Conservation (phyloP, 2,113 vertebrate species). For the Labeo rohita region DNA sequence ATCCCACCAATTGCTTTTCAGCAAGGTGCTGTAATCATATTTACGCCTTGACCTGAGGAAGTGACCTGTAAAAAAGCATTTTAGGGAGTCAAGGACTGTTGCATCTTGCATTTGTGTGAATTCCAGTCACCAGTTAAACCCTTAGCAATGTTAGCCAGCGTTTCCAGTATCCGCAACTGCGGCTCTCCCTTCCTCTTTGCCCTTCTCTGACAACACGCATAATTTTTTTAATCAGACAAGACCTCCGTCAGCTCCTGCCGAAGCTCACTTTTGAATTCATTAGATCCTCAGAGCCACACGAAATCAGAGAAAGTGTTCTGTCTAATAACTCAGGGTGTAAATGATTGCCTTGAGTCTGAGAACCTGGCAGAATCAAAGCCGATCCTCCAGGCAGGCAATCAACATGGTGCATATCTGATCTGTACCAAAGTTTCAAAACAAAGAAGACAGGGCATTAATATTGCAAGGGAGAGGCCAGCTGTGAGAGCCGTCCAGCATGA, state of each 20-base stretch:
- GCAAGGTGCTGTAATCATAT: constrained; percentile 40
- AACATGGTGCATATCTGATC: constrained; percentile 60
- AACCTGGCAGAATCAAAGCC: constrained; percentile 57
- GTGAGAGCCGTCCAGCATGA: constrained; percentile 53
- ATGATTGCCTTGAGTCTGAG: constrained; percentile 52
- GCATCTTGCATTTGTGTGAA: neutral
- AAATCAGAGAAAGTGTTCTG: constrained; percentile 47
- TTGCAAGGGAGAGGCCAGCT: constrained; percentile 59
- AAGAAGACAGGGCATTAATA: constrained; percentile 63
- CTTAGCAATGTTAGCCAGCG: neutral
- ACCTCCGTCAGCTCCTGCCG: constrained; percentile 21
- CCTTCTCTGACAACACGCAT: constrained; percentile 23
- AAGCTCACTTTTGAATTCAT: constrained; percentile 44
- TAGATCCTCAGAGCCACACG: constrained; percentile 37
- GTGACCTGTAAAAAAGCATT: neutral
- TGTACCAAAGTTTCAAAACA: constrained; percentile 65
- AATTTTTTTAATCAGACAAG: constrained; percentile 27
- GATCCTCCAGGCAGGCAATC: constrained; percentile 53
- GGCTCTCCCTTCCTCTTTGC: neutral
- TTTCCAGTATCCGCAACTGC: constrained; percentile 4
- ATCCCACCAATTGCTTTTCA: constrained; percentile 51
- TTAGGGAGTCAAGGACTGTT: neutral
- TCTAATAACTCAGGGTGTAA: constrained; percentile 46
- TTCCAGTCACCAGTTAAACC: neutral
- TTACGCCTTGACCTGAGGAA: constrained; percentile 19